These are phyloP conservation scores for Lepidurus couesii DNA, from an alignment of 1,140 invertebrate species.

Conservation along the genomic window DNA sequence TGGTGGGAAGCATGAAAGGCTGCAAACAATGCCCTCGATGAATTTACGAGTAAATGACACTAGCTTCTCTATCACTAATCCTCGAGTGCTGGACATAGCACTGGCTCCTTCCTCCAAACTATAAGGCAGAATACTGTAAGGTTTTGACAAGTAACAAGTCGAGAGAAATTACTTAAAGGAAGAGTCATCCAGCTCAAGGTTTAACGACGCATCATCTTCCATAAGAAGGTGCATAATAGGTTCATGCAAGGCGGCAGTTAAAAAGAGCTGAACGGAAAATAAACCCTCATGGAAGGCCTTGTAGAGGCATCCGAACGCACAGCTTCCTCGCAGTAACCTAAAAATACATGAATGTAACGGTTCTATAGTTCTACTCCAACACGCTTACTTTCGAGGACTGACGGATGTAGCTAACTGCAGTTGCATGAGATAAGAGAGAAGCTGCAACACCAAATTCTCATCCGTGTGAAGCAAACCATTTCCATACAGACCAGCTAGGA, in stretches of 20 bases:
- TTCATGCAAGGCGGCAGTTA: conserved; percentile 82
- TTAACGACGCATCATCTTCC: conserved; percentile 86
- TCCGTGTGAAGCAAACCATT: conserved; percentile 75
- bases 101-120: background rate
- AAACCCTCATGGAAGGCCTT: conserved; percentile 83
- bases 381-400: conserved; percentile 67
- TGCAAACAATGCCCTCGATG: conserved; percentile 73
- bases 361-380: conserved; percentile 29
- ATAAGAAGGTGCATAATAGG: conserved; percentile 89
- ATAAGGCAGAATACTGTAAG: too few species aligned
- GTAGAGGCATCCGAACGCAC: conserved; percentile 84
- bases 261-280: conserved; percentile 83
- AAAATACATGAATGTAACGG: conserved; percentile 6
- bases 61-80: conserved; percentile 72
- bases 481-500: conserved; percentile 77
- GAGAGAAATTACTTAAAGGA: too few species aligned
- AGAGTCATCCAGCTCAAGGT: conserved; percentile 73
- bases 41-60: conserved; percentile 74
- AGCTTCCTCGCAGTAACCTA: conserved; percentile 71
- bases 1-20: conserved; percentile 86
- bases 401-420: conserved; percentile 72
- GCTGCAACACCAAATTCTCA: conserved; percentile 65
- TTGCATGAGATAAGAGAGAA: conserved; percentile 74
- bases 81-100: conserved; percentile 62
- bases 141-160: too few species aligned